Evolutionary conservation across 2,113 vertebrate species (phyloP), one percentile per base, ranked within the genome.

Genomic region (Catagonus wagneri): DNA sequence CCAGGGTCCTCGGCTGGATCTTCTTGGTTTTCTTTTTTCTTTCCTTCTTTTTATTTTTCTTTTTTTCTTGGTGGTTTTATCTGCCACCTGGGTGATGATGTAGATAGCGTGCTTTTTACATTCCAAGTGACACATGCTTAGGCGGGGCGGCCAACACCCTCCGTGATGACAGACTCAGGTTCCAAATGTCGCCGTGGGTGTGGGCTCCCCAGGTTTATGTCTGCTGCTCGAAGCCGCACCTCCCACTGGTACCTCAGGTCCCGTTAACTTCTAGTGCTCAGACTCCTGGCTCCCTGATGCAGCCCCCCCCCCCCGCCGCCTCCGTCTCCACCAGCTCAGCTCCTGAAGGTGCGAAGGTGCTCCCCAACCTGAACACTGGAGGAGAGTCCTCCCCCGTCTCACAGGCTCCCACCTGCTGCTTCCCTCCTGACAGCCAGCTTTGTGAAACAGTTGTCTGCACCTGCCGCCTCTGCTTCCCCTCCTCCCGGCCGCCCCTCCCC

Each of bases 341-440:
- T 36, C 27, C 25, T 85, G 29, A 4, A 17, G n/a, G 4, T 56
- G n/a, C n/a, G 13, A 71, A 5, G 2, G 3, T 19, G 58, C 58
- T n/a, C 17, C 63, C 34, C 63, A 6, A 23, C 34, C 15, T 34
- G 11, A n/a, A 80, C 17, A 2, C 56, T 7, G 2, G 72, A n/a
- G 89, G 63, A 14, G 6, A n/a, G 19, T 19, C 44, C 72, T 71
- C 39, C 11, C 87, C n/a, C 12, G 0, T 23, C 60, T 87, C 39
- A 32, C 3, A 34, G 8, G 14, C 36, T 29, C 19, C n/a, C 7
- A 4, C 1, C 19, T 2, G 2, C 29, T 9, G 36, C 15, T 3
- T 56, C 11, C 50, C 19, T 69, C 25, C 34, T 17, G 39, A 65
- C 39, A 54, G 69, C 29, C 0, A 72, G 83, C 58, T 87, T 10